Evolutionary conservation across 1,140 invertebrate genomes (phyloP), one percentile per base, ranked within the genome.

Genomic region (Atopsyche davidsoni): DNA sequence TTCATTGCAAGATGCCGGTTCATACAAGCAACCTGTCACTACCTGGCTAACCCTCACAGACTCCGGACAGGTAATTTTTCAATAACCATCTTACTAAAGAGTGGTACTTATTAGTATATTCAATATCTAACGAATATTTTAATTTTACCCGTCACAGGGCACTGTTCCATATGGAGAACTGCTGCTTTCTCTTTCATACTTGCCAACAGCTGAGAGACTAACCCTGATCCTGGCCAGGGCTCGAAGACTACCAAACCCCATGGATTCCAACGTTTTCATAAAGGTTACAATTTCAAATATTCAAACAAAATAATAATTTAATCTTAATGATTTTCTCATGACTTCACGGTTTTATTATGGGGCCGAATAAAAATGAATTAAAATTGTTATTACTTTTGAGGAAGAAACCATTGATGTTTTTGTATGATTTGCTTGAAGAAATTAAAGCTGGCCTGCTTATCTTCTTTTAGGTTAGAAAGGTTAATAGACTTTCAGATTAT

Each of bases 171-270:
- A 71, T 51, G 81, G 81, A 10, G 84, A 87, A 61, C 60, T 87
- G 3, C 83, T 86, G 80, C 81, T 87, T 59, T 87, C 85, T 1
- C 63, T 87, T 3, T 81, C 79, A 42, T 87, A 85, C 63, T 69
- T 87, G 54, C 78, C 81, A 18, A 81, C 80, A 28, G 81, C 82
- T 11, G 83, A 85, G 63, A 72, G 83, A 45, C 70, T 87, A 2
- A 86, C 83, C 1, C 78, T 87, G 7, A 83, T 86, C 13, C 73
- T 87, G 4, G 77, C 85, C 3, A 83, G 85, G 61, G 84, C 82
- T 0, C 70, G 82, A 31, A 28, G 57, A 13, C 39, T 58, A 18
- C 57, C 57, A 1, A 38, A 55, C 24, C 57, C 57, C 2, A 49
- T 54, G 11, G 32, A 50, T 24, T 52, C 23, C 41, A 58, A 48